phyloP scores from a whole-genome alignment of 1,140 invertebrate genomes.

The Galleria mellonella region DNA sequence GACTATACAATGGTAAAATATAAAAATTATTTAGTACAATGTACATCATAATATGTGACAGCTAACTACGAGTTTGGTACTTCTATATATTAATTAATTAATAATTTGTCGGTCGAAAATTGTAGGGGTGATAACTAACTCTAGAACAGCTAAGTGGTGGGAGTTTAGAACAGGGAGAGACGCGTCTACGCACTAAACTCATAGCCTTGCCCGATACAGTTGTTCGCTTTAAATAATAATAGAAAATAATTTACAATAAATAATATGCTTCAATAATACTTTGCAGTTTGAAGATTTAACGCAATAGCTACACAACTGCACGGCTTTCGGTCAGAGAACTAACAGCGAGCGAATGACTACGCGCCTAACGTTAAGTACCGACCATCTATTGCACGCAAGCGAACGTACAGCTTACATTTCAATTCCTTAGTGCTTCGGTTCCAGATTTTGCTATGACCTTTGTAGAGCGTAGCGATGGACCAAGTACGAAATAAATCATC shows the following conservation, averaged over 20 bases:
- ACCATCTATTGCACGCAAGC: slow-evolving; percentile 52
- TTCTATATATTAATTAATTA: slow-evolving; percentile 58
- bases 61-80: slow-evolving; percentile 71
- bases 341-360: slow-evolving; percentile 34
- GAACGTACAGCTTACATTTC: slow-evolving; percentile 55
- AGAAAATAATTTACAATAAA: slow-evolving; percentile 3
- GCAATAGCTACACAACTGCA: neutral
- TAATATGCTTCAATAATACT: slow-evolving; percentile 2
- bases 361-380: slow-evolving; percentile 53
- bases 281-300: neutral
- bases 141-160: slow-evolving; percentile 55
- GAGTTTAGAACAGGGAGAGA: slow-evolving; percentile 37
- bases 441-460: slow-evolving; percentile 10
- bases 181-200: slow-evolving; percentile 36
- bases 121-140: slow-evolving; percentile 41
- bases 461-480: slow-evolving; percentile 8
- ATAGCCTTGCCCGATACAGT: slow-evolving; percentile 19
- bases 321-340: slow-evolving; percentile 11
- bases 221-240: neutral
- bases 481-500: neutral
- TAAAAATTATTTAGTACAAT: slow-evolving; percentile 68
- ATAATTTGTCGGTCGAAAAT: slow-evolving; percentile 35
- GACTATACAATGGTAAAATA: slow-evolving; percentile 73
- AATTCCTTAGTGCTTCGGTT: slow-evolving; percentile 62
- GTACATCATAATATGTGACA: slow-evolving; percentile 67